Evolutionary conservation across 2,888 invertebrate species (phyloP).

Genomic region (Hydriomena furcata): DNA sequence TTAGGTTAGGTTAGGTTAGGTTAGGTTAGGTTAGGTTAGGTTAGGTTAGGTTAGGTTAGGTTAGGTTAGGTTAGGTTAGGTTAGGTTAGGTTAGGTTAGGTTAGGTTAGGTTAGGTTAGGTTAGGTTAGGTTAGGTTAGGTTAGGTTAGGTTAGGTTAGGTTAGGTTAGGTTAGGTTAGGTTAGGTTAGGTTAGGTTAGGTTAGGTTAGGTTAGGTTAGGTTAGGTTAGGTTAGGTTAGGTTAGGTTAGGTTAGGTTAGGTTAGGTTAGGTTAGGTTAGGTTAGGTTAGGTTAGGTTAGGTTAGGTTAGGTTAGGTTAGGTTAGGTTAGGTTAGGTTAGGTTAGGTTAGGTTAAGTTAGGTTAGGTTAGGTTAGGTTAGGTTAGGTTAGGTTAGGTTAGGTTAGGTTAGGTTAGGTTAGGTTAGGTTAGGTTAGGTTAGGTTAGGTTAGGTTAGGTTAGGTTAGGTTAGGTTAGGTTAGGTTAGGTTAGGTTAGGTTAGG

Average conservation of each 20-base stretch:
- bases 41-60: conserved; percentile 29
- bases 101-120: conserved; percentile 29
- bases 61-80: conserved; percentile 29
- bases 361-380: conserved; percentile 40
- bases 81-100: conserved; percentile 34
- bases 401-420: conserved; percentile 38
- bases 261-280: conserved; percentile 32
- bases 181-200: conserved; percentile 29
- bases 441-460: conserved; percentile 40
- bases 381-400: conserved; percentile 40
- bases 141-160: conserved; percentile 36
- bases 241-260: conserved; percentile 34
- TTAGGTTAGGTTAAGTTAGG: conserved; percentile 38
- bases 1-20: conserved; percentile 35
- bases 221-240: conserved; percentile 33
- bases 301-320: conserved; percentile 35
- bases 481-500: conserved; percentile 33
- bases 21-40: conserved; percentile 33
- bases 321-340: conserved; percentile 37
- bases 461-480: conserved; percentile 27
- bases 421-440: conserved; percentile 37
- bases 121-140: conserved; percentile 37
- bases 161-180: conserved; percentile 34
- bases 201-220: conserved; percentile 30
- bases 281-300: conserved; percentile 31